phyloP scores from a whole-genome alignment of 2,113 vertebrate genomes.

The Hydrolagus affinis region DNA sequence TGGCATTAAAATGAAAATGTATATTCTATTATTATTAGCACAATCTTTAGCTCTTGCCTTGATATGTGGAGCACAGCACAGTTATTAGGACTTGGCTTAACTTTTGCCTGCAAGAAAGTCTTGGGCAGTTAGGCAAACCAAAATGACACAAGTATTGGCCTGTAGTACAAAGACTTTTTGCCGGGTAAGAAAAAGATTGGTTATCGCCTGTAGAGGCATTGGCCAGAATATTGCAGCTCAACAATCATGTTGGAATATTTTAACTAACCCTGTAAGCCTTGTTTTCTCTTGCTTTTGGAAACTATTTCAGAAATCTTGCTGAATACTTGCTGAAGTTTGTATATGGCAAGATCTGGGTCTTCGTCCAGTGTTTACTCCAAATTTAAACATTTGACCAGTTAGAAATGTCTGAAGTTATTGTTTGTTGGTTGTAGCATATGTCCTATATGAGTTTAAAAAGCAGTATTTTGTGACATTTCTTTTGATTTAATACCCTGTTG shows the following conservation, averaged over 20 bases:
- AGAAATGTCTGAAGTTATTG: background rate
- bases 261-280: background rate
- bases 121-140: background rate
- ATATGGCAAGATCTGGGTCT: background rate
- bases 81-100: background rate
- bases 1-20: background rate
- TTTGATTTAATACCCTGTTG: background rate
- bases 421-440: too few relatives aligned
- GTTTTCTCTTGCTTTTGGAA: background rate
- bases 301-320: background rate
- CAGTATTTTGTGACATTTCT: background rate
- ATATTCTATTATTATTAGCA: background rate
- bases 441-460: background rate
- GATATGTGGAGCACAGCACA: background rate
- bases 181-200: background rate
- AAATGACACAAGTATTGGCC: background rate
- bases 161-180: background rate
- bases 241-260: background rate
- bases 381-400: background rate
- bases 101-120: background rate
- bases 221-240: background rate
- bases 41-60: background rate
- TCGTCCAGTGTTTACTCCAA: background rate
- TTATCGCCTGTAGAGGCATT: background rate
- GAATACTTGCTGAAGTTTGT: background rate